Evolutionary conservation across 2,113 vertebrate genomes (phyloP), one percentile per base, ranked within the genome.

Genomic region (Phoenicopterus ruber): DNA sequence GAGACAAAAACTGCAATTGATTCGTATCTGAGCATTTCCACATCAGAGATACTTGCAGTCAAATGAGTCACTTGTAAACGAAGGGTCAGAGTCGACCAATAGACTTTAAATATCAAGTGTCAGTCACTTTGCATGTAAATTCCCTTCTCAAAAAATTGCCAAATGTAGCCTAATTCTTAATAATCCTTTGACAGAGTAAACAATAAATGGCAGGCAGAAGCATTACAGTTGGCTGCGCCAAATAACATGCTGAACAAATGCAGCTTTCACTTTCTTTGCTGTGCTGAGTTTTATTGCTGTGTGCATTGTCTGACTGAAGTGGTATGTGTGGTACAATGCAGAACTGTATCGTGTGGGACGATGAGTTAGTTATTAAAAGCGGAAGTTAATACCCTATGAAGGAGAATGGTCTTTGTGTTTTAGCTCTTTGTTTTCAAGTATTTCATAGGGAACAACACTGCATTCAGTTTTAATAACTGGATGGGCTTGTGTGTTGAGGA

Each of bases 1-100:
- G 94, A 95, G 91, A 95, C 94, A 94, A 96, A 96, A 96, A 82
- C 86, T 91, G 96, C 95, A 31, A 97, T 96, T 95, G 97, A 96
- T 97, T 97, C 82, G 34, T 91, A 92, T 92, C 95, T 85, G 96
- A 81, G 90, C 82, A 76, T 94, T 94, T 95, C 96, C 96, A 95
- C 97, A 97, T 94, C 97, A 92, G 91, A 97, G 94, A 82, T 93
- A 93, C 91, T 96, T 61, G 91, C 93, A 96, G 94, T 94, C 93
- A 89, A 97, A 96, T 86, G 92, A 97, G 94, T 94, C 96, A 91
- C 92, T 95, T 96, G 96, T 91, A 90, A 96, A 94, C 7, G 66
- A 63, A 87, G 96, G 96, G 93, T 94, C 96, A 97, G 94, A 94
- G 38, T 69, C 55, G 46, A 94, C 95, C 86, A 94, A 88, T 92